Base-by-base conservation (phyloP, 2,113 vertebrate genomes). In the Corythaixoides concolor region DNA sequence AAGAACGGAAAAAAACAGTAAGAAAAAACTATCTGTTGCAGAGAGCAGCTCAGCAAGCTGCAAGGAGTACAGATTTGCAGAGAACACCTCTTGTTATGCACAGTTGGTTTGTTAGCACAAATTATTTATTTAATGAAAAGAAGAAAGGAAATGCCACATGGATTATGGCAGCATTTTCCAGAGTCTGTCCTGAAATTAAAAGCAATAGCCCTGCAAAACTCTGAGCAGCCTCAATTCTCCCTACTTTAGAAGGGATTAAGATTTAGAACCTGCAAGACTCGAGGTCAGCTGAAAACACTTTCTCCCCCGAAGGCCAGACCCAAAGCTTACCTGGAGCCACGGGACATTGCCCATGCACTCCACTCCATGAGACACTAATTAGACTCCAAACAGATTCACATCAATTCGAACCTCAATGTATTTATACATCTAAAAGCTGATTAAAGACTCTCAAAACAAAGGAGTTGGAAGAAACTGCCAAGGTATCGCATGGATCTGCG, bases 41-140 rank as follows among this genome's bases (percentile, higher is more conserved):
- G 73, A 60, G 3, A 69, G 60, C 63, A 84, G 91, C 78, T 89
- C 62, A 68, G 86, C 81, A 58, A 95, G 86, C 92, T 91, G 80
- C 81, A 73, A 82, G 52, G 28, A 37, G 82, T 11, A 76, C 18
- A 74, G 62, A 33, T 69, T 60, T 58, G 85, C 81, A 66, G 92
- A 73, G 84, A 95, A 52, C 79, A 88, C 80, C 94, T 72, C 82
- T 91, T 35, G 20, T 50, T 75, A 47, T 6, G 88, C 91, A 82
- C 81, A 91, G 93, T 47, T 83, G 73, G 50, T 84, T 68, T 91
- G 81, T 73, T 52, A 95, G 81, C 64, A 56, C 84, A 89, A 82
- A 79, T 72, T 63, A 72, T 94, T 95, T 95, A 81, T 87, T 95
- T 91, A 68, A 72, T 74, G 81, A 78, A 72, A 85, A 96, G 74